Conservation (phyloP, 1,140 invertebrate genomes). For the Drosophila subobscura region DNA sequence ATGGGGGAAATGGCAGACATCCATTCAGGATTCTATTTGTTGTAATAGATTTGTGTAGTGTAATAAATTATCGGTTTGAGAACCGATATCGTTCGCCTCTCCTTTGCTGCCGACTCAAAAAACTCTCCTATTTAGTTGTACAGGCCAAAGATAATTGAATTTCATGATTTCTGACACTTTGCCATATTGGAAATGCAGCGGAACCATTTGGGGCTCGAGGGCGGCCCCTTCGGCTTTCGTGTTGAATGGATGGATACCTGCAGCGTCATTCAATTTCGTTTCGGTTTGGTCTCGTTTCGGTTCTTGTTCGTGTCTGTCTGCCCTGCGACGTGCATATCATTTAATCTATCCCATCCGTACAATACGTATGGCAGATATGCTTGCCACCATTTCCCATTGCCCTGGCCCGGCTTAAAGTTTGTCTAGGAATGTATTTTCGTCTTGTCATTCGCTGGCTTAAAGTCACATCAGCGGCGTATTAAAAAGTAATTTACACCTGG, state of each 20-base stretch:
- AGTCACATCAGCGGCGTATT: slow-evolving; percentile 65
- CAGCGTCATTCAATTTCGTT: slow-evolving; percentile 50
- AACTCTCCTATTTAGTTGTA: slow-evolving; percentile 30
- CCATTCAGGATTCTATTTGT: too few species aligned
- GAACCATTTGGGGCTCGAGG: slow-evolving; percentile 1
- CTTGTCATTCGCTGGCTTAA: slow-evolving; percentile 46
- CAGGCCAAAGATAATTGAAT: slow-evolving; percentile 67
- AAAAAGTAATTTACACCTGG: slow-evolving; percentile 80
- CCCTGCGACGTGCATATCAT: slow-evolving; percentile 50
- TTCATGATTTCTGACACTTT: slow-evolving; percentile 71
- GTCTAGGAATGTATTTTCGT: slow-evolving; percentile 27
- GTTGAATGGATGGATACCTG: slow-evolving; percentile 20
- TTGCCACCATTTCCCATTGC: slow-evolving; percentile 13
- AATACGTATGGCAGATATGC: slow-evolving; percentile 5
- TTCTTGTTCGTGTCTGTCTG: slow-evolving; percentile 39
- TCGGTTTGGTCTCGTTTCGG: slow-evolving; percentile 39
- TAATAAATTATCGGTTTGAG: too few species aligned
- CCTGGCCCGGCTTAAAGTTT: slow-evolving; percentile 35
- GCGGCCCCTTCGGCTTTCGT: slow-evolving; percentile 24
- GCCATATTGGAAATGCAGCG: slow-evolving; percentile 40
- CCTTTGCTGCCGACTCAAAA: neutral
- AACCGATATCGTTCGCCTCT: slow-evolving; percentile 29
- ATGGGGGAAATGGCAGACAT: too few species aligned
- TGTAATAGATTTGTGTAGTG: too few species aligned
- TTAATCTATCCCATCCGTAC: slow-evolving; percentile 16